Conservation (phyloP, 2,797 vertebrate genomes). For the Xenopus petersii region DNA sequence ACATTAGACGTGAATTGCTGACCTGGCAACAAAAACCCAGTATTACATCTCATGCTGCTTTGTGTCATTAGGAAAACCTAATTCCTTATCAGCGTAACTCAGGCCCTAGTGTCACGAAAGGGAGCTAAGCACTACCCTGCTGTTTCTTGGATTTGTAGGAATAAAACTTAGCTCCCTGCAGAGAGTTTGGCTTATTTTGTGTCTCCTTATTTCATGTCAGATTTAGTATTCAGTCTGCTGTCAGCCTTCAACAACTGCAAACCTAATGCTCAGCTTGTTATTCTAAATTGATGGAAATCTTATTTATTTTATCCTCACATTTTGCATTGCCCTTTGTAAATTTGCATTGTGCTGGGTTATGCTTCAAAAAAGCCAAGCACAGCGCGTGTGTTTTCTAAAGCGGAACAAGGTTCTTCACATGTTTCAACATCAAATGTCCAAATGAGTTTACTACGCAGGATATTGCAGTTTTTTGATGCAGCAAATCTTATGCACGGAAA, state of each 20-base stretch:
- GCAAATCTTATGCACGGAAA: slow-evolving; percentile 5
- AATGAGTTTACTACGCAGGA: background rate
- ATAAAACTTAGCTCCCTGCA: background rate
- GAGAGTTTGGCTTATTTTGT: background rate
- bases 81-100: background rate
- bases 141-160: background rate
- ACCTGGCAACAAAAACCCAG: background rate
- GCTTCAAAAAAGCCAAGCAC: background rate
- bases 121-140: background rate
- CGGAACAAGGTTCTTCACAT: slow-evolving; percentile 8
- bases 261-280: slow-evolving; percentile 7
- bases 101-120: background rate
- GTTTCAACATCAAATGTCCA: slow-evolving; percentile 17
- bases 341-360: slow-evolving; percentile 1
- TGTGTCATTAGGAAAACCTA: background rate
- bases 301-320: slow-evolving; percentile 10
- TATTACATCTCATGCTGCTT: background rate
- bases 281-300: slow-evolving; percentile 20
- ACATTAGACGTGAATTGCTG: too few relatives aligned
- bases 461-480: background rate
- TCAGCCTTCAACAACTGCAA: background rate
- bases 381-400: slow-evolving; percentile 7
- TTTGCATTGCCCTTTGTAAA: slow-evolving; percentile 8
- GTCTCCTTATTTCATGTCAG: background rate
- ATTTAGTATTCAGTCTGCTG: background rate